Conservation (phyloP, 2,888 invertebrate species). For the Philereme vetulata region DNA sequence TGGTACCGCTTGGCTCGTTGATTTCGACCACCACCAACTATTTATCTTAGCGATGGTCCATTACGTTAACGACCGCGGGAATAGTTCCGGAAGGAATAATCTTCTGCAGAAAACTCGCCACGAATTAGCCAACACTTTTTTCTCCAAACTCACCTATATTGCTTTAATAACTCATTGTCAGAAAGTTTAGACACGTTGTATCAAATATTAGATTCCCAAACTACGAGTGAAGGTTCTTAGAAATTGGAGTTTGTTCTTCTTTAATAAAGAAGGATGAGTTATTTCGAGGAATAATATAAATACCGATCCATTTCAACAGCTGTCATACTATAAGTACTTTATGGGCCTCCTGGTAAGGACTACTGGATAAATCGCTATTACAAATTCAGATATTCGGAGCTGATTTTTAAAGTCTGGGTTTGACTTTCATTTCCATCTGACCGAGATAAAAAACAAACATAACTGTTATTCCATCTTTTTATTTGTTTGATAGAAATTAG, state of each 20-base stretch:
- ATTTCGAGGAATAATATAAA: conserved; percentile 24
- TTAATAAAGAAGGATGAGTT: conserved; percentile 24
- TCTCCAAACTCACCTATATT: conserved; percentile 23
- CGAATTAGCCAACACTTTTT: conserved; percentile 53
- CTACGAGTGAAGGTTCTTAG: conserved; percentile 16
- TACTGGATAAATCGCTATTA: conserved; percentile 20
- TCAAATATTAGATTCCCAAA: conserved; percentile 26
- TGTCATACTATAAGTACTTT: conserved; percentile 29
- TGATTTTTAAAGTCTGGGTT: conserved; percentile 3
- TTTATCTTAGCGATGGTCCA: conserved; percentile 70
- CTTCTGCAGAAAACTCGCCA: conserved; percentile 40
- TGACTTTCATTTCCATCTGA: background rate
- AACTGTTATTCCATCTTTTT: background rate
- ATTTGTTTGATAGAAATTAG: background rate
- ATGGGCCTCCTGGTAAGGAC: conserved; percentile 20
- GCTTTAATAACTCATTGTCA: conserved; percentile 36
- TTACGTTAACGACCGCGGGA: conserved; percentile 71
- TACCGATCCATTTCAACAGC: conserved; percentile 26
- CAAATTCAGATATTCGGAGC: conserved; percentile 17
- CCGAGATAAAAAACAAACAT: background rate
- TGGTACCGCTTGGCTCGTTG: conserved; percentile 60
- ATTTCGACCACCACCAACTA: conserved; percentile 62
- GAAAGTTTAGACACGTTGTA: conserved; percentile 27
- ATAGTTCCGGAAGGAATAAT: conserved; percentile 69
- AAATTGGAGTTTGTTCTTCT: conserved; percentile 23